These are phyloP conservation scores for Drosophila equinoxialis DNA, from an alignment of 1,140 invertebrate species.

Conservation along the genomic window DNA sequence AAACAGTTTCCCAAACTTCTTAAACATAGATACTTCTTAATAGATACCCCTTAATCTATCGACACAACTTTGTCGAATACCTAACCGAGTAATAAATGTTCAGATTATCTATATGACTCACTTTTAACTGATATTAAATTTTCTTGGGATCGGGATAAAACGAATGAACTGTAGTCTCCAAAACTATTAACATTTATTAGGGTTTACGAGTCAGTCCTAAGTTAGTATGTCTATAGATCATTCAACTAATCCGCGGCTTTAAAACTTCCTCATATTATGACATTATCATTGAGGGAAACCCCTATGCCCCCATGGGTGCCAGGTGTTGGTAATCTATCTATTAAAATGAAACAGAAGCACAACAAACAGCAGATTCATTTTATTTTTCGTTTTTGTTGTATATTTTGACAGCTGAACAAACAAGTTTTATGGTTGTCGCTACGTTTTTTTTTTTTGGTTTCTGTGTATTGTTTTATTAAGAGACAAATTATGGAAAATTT, in stretches of 20 bases:
- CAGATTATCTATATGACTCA: no score
- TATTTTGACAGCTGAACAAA: conserved; percentile 36
- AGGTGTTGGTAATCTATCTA: conserved; percentile 19
- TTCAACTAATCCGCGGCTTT: neutral
- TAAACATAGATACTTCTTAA: no score
- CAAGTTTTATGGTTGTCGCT: conserved; percentile 40
- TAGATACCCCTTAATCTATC: no score
- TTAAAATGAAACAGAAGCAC: conserved; percentile 21
- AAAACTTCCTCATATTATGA: conserved; percentile 3
- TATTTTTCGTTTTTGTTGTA: neutral
- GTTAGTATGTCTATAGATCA: neutral
- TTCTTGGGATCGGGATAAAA: no score
- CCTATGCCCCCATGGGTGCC: conserved; percentile 6
- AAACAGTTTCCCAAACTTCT: no score
- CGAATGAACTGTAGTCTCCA: no score
- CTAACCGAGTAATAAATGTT: no score
- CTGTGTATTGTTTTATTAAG: conserved; percentile 5
- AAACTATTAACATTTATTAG: no score
- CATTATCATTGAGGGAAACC: conserved; percentile 17
- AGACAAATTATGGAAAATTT: conserved; percentile 34
- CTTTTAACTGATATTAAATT: no score
- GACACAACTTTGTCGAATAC: no score
- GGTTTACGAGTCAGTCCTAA: neutral
- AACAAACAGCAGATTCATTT: conserved; percentile 8
- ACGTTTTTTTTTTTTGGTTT: neutral